Conservation (phyloP, 2,113 vertebrate genomes). For the Galeopterus variegatus region DNA sequence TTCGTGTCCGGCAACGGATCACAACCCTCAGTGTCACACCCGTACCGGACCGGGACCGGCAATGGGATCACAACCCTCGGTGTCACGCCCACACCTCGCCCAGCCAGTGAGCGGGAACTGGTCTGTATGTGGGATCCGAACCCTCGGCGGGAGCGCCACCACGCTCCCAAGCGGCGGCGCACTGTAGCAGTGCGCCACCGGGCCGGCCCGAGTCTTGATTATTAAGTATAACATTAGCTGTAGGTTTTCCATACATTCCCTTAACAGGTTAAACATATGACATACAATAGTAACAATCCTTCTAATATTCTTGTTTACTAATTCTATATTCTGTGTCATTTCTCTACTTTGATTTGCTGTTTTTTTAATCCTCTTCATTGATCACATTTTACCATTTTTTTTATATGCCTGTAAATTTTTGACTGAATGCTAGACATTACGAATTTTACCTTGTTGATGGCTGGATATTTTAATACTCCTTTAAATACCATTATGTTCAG, state of each 20-base stretch:
- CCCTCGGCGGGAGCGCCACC: no score
- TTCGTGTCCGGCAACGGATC: no score
- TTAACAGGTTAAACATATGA: neutral
- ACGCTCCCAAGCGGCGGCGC: no score
- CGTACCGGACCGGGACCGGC: no score
- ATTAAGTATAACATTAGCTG: neutral
- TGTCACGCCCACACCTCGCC: no score
- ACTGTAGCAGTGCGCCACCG: no score
- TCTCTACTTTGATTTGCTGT: neutral
- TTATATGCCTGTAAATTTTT: neutral
- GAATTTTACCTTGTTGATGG: neutral
- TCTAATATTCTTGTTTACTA: neutral
- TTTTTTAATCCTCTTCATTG: neutral
- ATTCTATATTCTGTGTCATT: neutral
- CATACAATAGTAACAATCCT: neutral
- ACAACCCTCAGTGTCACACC: no score
- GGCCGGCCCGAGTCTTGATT: no score
- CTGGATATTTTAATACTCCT: neutral
- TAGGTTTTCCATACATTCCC: neutral
- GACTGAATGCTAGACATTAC: neutral
- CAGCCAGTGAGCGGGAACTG: no score
- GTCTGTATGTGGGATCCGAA: no score
- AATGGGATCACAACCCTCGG: no score
- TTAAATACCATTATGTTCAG: neutral
- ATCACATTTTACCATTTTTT: neutral